These are phyloP conservation scores for Varecia variegata DNA, from an alignment of 2,797 vertebrate genomes.

Conservation along the genomic window DNA sequence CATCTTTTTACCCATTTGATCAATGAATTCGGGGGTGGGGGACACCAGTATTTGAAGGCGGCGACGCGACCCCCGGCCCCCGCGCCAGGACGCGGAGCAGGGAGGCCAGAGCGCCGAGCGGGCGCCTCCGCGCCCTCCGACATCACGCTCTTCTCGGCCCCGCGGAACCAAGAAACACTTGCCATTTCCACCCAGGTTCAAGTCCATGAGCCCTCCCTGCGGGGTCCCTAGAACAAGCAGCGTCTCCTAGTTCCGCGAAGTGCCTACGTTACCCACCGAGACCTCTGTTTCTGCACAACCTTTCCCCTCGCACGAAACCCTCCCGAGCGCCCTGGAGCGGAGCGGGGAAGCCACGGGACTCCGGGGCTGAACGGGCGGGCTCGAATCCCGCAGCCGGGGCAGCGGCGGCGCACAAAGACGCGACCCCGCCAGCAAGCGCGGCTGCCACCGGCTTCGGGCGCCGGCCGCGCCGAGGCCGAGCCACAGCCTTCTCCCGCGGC, in stretches of 20 bases:
- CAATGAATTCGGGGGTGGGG: not conserved
- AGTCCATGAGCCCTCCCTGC: not conserved
- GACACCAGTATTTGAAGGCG: not conserved
- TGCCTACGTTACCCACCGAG: not conserved
- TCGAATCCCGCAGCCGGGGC: not conserved
- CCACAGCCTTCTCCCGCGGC: not conserved
- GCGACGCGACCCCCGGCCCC: too few relatives aligned
- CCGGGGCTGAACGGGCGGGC: not conserved
- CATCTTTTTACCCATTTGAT: not conserved
- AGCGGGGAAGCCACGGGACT: not conserved
- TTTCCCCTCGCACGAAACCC: not conserved
- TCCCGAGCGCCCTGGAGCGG: not conserved
- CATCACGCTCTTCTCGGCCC: not conserved
- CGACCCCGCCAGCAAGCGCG: not conserved
- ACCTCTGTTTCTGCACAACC: not conserved
- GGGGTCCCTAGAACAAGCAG: not conserved
- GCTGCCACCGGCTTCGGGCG: not conserved
- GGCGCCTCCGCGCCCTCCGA: not conserved
- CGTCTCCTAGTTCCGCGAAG: not conserved
- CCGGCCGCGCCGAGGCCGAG: not conserved
- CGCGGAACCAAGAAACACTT: not conserved
- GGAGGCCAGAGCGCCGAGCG: not conserved
- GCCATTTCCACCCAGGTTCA: not conserved
- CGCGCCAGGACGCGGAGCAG: not conserved
- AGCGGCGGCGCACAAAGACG: constrained; percentile 30